Evolutionary conservation across 2,888 invertebrate species (phyloP).

Genomic region (Didymodactylos carnosus): DNA sequence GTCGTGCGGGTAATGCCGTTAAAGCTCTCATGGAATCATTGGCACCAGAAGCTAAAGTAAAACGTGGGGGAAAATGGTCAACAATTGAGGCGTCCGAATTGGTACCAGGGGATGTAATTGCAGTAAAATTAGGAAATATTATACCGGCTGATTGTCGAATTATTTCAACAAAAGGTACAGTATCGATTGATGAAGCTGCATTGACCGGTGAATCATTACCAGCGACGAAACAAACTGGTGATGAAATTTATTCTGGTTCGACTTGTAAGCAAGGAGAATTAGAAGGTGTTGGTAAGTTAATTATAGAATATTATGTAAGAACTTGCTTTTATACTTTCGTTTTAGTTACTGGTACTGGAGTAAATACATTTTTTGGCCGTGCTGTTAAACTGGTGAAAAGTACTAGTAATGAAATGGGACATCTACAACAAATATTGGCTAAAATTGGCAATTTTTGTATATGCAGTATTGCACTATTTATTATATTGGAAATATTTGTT

Average conservation of each 20-base stretch:
- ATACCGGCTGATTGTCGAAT: background rate
- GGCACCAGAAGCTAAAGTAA: background rate
- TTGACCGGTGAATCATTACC: background rate
- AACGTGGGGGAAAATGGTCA: background rate
- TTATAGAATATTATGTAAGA: background rate
- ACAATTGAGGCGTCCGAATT: background rate
- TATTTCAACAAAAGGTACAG: background rate
- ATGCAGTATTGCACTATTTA: background rate
- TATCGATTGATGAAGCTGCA: background rate
- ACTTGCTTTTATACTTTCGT: background rate
- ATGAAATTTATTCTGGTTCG: background rate
- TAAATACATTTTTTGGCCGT: background rate
- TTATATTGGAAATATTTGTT: background rate
- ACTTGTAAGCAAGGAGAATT: background rate
- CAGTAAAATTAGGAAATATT: background rate
- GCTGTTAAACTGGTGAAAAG: background rate
- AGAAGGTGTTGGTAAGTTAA: background rate
- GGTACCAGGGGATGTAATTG: background rate
- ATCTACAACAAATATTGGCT: background rate
- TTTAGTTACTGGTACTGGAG: background rate
- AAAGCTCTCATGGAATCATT: background rate
- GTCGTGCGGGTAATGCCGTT: background rate
- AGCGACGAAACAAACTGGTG: background rate
- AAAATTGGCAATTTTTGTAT: background rate
- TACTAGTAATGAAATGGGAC: background rate